phyloP scores from a whole-genome alignment of 1,140 invertebrate species.

The Drosophila kepulauana region DNA sequence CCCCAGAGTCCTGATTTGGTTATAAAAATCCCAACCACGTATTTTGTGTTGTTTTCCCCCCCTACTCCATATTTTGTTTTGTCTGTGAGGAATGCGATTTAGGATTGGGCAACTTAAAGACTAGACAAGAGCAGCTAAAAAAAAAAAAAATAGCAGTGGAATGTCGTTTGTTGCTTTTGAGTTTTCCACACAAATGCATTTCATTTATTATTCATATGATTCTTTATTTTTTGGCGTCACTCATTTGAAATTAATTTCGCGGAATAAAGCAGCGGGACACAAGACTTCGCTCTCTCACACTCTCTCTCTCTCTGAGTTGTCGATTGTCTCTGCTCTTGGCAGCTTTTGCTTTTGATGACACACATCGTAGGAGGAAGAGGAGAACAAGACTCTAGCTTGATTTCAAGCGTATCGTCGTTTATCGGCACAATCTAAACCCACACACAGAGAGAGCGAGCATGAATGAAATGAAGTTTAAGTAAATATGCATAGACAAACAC shows the following conservation, averaged over 20 bases:
- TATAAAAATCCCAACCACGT: slow-evolving; percentile 80
- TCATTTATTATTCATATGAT: slow-evolving; percentile 66
- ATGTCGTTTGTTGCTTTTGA: slow-evolving; percentile 15
- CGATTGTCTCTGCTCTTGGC: slow-evolving; percentile 57
- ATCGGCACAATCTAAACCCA: slow-evolving; percentile 40
- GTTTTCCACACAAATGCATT: slow-evolving; percentile 67
- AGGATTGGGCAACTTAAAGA: slow-evolving; percentile 30
- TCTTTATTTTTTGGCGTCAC: slow-evolving; percentile 47
- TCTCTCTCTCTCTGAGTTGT: slow-evolving; percentile 7
- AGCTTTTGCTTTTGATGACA: slow-evolving; percentile 20
- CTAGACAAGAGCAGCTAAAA: slow-evolving; percentile 2
- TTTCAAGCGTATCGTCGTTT: slow-evolving; percentile 72
- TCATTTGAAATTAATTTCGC: slow-evolving; percentile 81
- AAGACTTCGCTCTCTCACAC: neutral
- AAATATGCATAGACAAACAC: slow-evolving; percentile 68
- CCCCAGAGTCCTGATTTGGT: slow-evolving; percentile 74
- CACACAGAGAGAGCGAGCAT: slow-evolving; percentile 9
- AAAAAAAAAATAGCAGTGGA: neutral
- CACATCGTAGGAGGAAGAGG: neutral
- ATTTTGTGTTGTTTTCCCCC: slow-evolving; percentile 28
- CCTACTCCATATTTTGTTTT: neutral
- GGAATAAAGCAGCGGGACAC: slow-evolving; percentile 52
- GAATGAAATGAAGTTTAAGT: slow-evolving; percentile 62
- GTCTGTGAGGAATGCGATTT: slow-evolving; percentile 36
- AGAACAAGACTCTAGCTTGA: slow-evolving; percentile 44